Conservation (phyloP, 2,113 vertebrate genomes). For the Lanius ludovicianus region DNA sequence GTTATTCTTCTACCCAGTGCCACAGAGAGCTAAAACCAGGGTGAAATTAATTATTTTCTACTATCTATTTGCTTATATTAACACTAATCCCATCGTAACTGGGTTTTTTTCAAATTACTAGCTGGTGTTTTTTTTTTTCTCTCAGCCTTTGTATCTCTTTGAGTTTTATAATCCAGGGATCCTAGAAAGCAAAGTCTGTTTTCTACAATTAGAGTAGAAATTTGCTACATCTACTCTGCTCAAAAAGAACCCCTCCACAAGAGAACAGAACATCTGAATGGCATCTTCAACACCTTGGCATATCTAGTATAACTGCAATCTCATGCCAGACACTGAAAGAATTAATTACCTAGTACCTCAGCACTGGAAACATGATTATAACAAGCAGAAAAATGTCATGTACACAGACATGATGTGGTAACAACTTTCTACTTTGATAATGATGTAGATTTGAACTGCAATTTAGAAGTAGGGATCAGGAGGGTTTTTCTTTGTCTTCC, state of each 20-base stretch:
- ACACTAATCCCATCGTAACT: background rate
- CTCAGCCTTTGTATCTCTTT: background rate
- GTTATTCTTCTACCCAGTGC: background rate
- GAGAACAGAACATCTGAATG: conserved; percentile 12
- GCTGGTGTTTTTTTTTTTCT: background rate
- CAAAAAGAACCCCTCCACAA: background rate
- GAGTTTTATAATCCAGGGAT: background rate
- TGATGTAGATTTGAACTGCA: background rate
- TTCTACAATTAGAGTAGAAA: conserved; percentile 14
- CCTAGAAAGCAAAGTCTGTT: background rate
- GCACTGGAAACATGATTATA: conserved; percentile 28
- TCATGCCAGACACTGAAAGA: conserved; percentile 11
- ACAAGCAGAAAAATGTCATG: conserved; percentile 48
- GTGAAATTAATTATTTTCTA: background rate
- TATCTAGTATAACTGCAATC: background rate
- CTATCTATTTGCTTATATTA: background rate
- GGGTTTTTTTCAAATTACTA: background rate
- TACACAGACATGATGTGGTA: conserved; percentile 1
- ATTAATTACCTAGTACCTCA: conserved; percentile 38
- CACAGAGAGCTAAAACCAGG: background rate
- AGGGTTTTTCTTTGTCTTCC: background rate
- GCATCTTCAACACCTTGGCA: conserved; percentile 19
- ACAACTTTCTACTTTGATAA: conserved; percentile 25
- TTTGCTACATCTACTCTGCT: background rate
- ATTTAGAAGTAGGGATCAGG: background rate